Evolutionary conservation across 2,888 invertebrate genomes (phyloP), one percentile per base, ranked within the genome.

Genomic region (Andrena dorsata): DNA sequence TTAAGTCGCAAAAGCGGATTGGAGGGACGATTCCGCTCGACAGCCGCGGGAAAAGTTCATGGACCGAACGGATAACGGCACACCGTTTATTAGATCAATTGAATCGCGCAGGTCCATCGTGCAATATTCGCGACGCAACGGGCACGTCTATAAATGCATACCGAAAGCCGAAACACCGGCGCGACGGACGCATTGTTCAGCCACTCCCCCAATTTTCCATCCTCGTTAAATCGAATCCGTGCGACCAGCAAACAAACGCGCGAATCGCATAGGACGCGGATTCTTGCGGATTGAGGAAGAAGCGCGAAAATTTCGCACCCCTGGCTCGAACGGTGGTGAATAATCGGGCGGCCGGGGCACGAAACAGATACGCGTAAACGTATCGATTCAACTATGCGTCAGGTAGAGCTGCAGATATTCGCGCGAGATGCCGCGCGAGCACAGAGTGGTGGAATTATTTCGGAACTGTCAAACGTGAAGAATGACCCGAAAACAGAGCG

Each of bases 81-180:
- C 23, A 13, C 20, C 68, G 30, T 76, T 79, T 69, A 76, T 79
- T 79, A 69, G 63, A 64, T 13, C 32, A 35, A 35, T 64, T 56
- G 47, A 20, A 63, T 35, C 26, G 68, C 26, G 26, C 6, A 26
- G 26, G 61, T 61, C n/a, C 47, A 23, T 20, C 13, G 20, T 5
- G 47, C 4, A 30, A 16, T 23, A 26, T 13, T 60, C 61, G 26
- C 47, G 7, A 26, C 3, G 32, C 10, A 20, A 23, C 28, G 69
- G 26, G 28, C n/a, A 26, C 28, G 28, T 35, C 35, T 23, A 13
- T 60, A 35, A 30, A 41, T 41, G 41, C n/a, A 41, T 30, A 64
- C 61, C 47, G 68, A 63, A 64, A 75, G 32, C 69, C 16, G 16
- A 64, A 64, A 64, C 64, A 53, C 5, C 28, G 16, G 13, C 10